Base-by-base conservation (phyloP, 2,888 invertebrate species). In the Augochlorella aurata region DNA sequence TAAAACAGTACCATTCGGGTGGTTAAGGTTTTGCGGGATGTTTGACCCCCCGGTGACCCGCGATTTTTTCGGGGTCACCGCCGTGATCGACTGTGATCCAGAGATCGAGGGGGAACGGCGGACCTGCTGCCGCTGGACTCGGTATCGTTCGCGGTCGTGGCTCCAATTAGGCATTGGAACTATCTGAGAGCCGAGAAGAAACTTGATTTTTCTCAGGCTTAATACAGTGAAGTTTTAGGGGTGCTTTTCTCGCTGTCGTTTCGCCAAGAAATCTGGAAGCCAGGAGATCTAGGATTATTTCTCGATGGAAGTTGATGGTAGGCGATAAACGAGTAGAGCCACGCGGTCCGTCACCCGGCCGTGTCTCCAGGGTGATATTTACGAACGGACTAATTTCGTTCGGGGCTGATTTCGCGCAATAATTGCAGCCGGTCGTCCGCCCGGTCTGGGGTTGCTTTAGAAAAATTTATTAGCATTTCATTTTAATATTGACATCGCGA, bases 1-100 rank as follows among this genome's bases (percentile, higher is more conserved):
- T 90, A 89, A 90, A 89, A 87, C 89, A 86, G 88, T 88, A 87
- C 88, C 84, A 75, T 82, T 85, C 87, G 86, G 87, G 85, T 86
- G 85, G 86, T 86, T 86, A 86, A 86, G 86, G 86, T 86, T 86
- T 86, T 86, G 87, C 84, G 84, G 86, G 75, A 79, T 86, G 82
- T 84, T 81, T 78, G 77, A 63, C 69, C 44, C 70, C 79, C 78
- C 66, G 50, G 76, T 45, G 47, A n/a, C 49, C 74, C 24, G 61
- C 66, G 45, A 50, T 81, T 81, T 80, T 78, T 80, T 77, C 68
- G 47, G 18, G 58, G 50, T 21, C 61, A 47, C 63, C 45, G 45
- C 29, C 38, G n/a, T 38, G 10, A 29, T 67, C 72, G 72, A 38
- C 21, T 14, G 63, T 65, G 50, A 49, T 63, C 21, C 45, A 24